Conservation (phyloP, 1,140 invertebrate species). For the Cryptotermes secundus region DNA sequence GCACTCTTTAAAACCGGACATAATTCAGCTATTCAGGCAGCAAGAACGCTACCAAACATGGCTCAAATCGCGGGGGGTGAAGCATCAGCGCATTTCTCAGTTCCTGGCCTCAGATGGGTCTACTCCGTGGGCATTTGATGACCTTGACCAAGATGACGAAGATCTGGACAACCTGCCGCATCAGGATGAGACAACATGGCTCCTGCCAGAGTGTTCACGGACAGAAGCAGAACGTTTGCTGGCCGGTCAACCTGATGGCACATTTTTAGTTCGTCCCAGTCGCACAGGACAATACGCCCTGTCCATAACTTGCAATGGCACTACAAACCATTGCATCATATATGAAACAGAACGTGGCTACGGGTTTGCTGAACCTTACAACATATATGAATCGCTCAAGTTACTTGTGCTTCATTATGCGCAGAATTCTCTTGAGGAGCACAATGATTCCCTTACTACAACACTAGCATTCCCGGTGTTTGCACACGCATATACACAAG, state of each 20-base stretch:
- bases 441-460: constrained; percentile 87
- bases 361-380: constrained; percentile 94
- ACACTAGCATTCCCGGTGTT: constrained; percentile 74
- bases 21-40: constrained; percentile 70
- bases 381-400: constrained; percentile 80
- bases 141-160: constrained; percentile 40
- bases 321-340: constrained; percentile 91
- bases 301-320: constrained; percentile 84
- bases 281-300: constrained; percentile 84
- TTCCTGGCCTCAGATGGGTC: constrained; percentile 25
- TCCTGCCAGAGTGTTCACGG: constrained; percentile 70
- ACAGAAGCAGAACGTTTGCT: constrained; percentile 74
- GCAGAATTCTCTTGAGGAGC: constrained; percentile 88
- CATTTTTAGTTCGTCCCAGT: constrained; percentile 84
- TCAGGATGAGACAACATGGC: constrained; percentile 70
- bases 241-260: constrained; percentile 73
- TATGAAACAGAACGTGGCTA: constrained; percentile 81
- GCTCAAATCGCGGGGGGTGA: constrained; percentile 31
- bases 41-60: constrained; percentile 64
- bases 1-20: constrained; percentile 81
- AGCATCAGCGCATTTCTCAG: constrained; percentile 20
- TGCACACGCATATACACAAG: not conserved
- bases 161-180: constrained; percentile 56
- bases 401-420: constrained; percentile 91
- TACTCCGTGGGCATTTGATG: constrained; percentile 35